Evolutionary conservation across 1,140 invertebrate genomes (phyloP), one percentile per base, ranked within the genome.

Genomic region (Cyclargus thomasi): DNA sequence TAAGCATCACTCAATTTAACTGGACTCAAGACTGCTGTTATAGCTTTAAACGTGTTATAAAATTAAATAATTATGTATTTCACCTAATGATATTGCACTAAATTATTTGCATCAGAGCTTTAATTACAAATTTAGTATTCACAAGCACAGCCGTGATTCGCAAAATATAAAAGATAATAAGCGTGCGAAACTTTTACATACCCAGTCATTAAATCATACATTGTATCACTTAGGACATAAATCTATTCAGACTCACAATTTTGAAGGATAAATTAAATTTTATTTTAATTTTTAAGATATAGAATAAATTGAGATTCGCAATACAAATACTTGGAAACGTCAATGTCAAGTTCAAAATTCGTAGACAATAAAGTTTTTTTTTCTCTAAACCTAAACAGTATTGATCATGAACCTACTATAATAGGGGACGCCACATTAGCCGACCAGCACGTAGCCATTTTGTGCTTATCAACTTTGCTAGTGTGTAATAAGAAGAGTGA

Each of bases 201-300:
- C 39, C 39, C 39, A 47, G 39, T 47, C 39, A 47, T 47, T 47
- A 47, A 2, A 47, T 14, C 39, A 47, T 47, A 47, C 39, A 47
- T 47, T 47, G 39, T 47, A 11, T 47, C 39, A 47, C 39, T 47
- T 47, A 14, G 14, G 11, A 47, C 39, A 47, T 11, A 14, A 47
- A 47, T 47, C 11, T 47, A 47, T 16, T 7, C 39, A 47, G 39
- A 47, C 39, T 47, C 39, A 16, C 22, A n/a, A 17, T 62, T 22
- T 59, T 59, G 20, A 59, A 59, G 55, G 55, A 22, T 59, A 55
- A 2, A 6, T 21, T 11, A 6, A 59, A 20, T 21, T 20, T 20
- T 59, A 59, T 20, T 59, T 59, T 22, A 59, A 59, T 59, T 59
- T 59, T 47, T 47, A 16, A 8, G 11, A 47, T 10, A 59, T 59